phyloP scores from a whole-genome alignment of 2,113 vertebrate genomes.

The Mus spicilegus region DNA sequence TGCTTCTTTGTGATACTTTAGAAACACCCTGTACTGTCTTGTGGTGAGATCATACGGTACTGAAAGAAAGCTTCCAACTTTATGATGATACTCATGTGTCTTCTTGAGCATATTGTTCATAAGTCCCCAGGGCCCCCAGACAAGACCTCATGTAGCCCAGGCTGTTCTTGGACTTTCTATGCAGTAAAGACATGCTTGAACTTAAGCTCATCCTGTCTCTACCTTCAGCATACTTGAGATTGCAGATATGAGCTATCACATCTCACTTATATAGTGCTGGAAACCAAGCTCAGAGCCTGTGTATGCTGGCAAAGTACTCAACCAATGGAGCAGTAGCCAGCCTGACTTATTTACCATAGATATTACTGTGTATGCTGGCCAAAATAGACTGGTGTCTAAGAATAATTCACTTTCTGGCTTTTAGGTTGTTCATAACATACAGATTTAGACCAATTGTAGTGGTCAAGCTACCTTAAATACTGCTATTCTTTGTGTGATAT shows the following conservation, averaged over 20 bases:
- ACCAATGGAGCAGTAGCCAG: neutral
- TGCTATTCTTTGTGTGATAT: neutral
- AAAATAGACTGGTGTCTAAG: neutral
- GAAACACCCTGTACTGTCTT: neutral
- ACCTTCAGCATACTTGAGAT: too few species aligned
- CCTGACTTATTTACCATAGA: neutral
- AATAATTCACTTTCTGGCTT: neutral
- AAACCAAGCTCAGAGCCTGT: neutral
- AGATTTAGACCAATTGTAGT: neutral
- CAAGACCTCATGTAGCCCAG: neutral
- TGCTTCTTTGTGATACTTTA: neutral
- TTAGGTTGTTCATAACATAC: neutral
- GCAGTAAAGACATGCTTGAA: neutral
- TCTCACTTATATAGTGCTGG: too few species aligned
- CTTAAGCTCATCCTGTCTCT: neutral
- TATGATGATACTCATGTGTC: too few species aligned
- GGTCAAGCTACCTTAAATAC: neutral
- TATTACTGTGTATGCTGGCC: neutral
- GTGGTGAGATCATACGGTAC: neutral
- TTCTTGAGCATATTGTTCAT: neutral
- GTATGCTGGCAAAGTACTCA: neutral
- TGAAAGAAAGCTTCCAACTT: neutral
- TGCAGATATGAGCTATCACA: neutral
- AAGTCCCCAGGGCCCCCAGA: too few species aligned
- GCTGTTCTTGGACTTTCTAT: neutral